Base-by-base conservation (phyloP, 2,888 invertebrate species). In the Piscicola geometra region DNA sequence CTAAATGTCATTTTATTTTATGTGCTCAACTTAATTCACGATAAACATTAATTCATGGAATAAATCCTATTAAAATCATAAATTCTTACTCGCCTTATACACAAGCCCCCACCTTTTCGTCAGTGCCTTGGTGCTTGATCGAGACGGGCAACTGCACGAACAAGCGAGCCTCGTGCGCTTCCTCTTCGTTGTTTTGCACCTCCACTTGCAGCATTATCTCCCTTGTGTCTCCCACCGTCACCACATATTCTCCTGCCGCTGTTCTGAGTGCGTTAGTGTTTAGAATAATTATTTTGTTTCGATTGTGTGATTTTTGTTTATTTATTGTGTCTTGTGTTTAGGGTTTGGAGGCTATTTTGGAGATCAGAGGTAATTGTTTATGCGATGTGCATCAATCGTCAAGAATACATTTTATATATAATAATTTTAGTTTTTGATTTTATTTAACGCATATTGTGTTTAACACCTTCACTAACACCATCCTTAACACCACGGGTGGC, bases 141-240 rank as follows among this genome's bases (percentile, higher is more conserved):
- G 70, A 64, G 9, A 69, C 69, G 0, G 79, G 79, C 12, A 79
- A 75, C n/a, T 64, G 67, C 60, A 79, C 76, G 64, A 64, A 75
- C 18, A 79, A 76, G 56, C 66, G 73, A 3, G 79, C 70, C 35
- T 78, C 77, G 67, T 79, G 79, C 5, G 79, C 79, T 33, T 79
- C 91, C 83, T 96, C 96, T 0, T 91, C 91, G 35, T 88, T 85
- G 85, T 97, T 97, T 75, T 88, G 88, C 0, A 93, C 89, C 18
- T 88, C 89, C 18, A 93, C 89, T 50, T 91, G 89, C 0, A 97
- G 69, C 15, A 68, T 56, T 36, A 76, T 68, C 41, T 78, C 78
- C 1, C 67, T 74, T 35, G 32, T 60, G 30, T 60, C 32, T 30
- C 78, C 79, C 47, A 77, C 70, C 18, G 70, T 33, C 41, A 77